phyloP scores from a whole-genome alignment of 2,888 invertebrate species.

The Thereva nobilitata region DNA sequence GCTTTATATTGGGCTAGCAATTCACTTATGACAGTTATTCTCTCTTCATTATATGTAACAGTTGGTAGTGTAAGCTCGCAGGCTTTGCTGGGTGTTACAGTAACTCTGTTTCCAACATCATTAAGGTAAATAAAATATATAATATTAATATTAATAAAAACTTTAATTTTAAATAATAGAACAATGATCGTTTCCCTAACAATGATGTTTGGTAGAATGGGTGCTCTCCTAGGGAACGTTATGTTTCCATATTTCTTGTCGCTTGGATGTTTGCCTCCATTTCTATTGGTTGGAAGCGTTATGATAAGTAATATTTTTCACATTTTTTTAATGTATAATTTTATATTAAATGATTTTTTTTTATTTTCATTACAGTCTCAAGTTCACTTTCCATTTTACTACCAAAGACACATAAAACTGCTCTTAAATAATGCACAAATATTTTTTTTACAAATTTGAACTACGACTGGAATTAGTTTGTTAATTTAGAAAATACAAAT shows the following conservation, averaged over 20 bases:
- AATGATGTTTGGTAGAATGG: constrained; percentile 72
- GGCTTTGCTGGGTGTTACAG: constrained; percentile 51
- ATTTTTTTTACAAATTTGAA: no score
- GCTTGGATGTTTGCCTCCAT: constrained; percentile 73
- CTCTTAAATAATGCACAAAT: constrained; percentile 13
- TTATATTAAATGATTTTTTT: constrained; percentile 3
- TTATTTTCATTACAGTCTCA: constrained; percentile 17
- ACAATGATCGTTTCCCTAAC: constrained; percentile 73
- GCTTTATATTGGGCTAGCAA: constrained; percentile 61
- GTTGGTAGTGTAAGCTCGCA: constrained; percentile 52
- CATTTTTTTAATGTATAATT: neutral
- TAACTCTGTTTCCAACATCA: constrained; percentile 54
- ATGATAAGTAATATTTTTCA: constrained; percentile 62
- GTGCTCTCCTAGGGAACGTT: constrained; percentile 72
- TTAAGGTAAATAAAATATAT: constrained; percentile 48
- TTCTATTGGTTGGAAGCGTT: constrained; percentile 67
- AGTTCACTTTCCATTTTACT: constrained; percentile 12
- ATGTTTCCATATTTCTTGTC: constrained; percentile 70
- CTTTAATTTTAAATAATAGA: constrained; percentile 66
- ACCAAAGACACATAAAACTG: constrained; percentile 27
- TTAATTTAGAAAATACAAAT: no score
- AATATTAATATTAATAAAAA: constrained; percentile 63
- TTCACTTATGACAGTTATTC: constrained; percentile 60
- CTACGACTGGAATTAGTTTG: no score
- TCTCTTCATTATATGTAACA: constrained; percentile 62